Conservation (phyloP, 2,113 vertebrate species). For the Ovis canadensis region DNA sequence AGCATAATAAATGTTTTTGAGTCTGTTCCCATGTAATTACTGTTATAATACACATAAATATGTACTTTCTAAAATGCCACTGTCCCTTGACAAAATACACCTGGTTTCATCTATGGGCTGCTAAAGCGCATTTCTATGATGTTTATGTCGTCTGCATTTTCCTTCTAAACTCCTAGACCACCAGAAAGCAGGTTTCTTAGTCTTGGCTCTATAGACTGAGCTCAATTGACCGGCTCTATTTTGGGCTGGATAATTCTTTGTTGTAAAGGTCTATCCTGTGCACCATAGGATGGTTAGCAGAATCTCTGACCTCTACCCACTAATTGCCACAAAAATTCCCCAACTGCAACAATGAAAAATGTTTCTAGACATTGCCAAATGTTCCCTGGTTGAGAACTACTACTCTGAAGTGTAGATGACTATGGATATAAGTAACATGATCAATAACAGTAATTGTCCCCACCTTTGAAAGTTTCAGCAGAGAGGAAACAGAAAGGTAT, state of each 20-base stretch:
- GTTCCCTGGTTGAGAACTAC: background rate
- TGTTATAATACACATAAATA: background rate
- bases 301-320: background rate
- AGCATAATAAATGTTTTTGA: background rate
- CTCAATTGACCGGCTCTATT: background rate
- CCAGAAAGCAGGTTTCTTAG: background rate
- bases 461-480: background rate
- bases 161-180: background rate
- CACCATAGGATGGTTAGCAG: background rate
- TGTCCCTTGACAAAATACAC: background rate
- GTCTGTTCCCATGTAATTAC: background rate
- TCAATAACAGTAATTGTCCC: background rate
- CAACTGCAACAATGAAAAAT: background rate
- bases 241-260: background rate
- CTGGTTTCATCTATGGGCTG: background rate
- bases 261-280: background rate
- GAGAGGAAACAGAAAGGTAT: background rate
- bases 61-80: background rate
- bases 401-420: background rate
- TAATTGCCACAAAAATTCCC: background rate
- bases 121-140: background rate
- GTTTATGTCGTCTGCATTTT: background rate
- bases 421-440: background rate
- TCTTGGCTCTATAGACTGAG: background rate
- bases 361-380: background rate